These are phyloP conservation scores for rat (Rattus norvegicus) DNA, from an alignment of 2,113 vertebrate genomes.

Conservation along the genomic window DNA sequence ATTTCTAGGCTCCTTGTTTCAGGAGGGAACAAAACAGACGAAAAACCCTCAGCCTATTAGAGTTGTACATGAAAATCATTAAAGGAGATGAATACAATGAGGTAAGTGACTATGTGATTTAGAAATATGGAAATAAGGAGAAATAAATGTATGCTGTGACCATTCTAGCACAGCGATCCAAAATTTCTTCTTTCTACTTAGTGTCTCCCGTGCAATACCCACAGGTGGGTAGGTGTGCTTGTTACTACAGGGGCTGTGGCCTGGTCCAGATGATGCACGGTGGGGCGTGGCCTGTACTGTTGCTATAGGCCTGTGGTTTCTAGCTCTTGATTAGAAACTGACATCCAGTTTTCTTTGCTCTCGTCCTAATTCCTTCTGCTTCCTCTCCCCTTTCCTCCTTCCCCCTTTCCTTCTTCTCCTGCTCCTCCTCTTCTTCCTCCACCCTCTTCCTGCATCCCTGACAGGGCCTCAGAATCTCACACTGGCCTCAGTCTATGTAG, in stretches of 20 bases:
- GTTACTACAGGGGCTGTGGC: neutral
- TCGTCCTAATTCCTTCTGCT: no score
- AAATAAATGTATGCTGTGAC: neutral
- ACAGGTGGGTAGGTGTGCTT: neutral
- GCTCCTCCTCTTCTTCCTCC: no score
- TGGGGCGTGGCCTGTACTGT: neutral
- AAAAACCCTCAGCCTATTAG: neutral
- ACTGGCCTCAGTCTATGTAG: neutral
- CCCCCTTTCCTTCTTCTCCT: no score
- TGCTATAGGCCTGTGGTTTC: neutral
- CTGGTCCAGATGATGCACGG: neutral
- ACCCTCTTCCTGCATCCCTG: no score
- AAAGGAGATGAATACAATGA: neutral
- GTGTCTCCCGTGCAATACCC: neutral
- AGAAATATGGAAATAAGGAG: conserved; percentile 37
- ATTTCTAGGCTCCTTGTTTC: conserved; percentile 17
- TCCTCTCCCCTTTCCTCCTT: neutral
- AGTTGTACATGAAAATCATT: neutral
- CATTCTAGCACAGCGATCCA: neutral
- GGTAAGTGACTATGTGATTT: conserved; percentile 26
- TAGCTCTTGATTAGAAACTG: conserved; percentile 1
- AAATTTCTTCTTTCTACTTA: neutral
- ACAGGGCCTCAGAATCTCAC: neutral
- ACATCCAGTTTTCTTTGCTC: neutral
- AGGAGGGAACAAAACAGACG: conserved; percentile 1